These are phyloP conservation scores for Harpagifer antarcticus DNA, from an alignment of 2,797 vertebrate genomes.

Conservation along the genomic window DNA sequence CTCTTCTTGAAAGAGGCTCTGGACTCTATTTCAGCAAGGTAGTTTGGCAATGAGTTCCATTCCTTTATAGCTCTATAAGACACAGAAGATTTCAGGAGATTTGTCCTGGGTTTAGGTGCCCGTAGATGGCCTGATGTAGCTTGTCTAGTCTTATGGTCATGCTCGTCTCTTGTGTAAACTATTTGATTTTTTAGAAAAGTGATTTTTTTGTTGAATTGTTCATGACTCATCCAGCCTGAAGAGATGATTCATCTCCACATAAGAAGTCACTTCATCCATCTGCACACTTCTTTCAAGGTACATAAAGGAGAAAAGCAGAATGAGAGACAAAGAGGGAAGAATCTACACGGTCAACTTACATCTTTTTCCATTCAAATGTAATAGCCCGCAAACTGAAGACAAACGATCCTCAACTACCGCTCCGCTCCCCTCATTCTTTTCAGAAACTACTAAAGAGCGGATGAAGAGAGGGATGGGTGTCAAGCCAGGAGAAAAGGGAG, in stretches of 20 bases:
- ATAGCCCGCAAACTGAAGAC: slow-evolving; percentile 54
- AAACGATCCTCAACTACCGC: slow-evolving; percentile 35
- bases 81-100: no score
- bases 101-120: no score
- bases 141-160: no score
- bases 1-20: no score
- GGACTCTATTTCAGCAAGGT: no score
- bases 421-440: slow-evolving; percentile 40
- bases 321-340: slow-evolving; percentile 42
- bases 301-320: slow-evolving; percentile 22
- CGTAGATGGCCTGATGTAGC: no score
- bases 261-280: background rate
- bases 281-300: slow-evolving; percentile 8
- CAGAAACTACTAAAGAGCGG: slow-evolving; percentile 24
- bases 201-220: background rate
- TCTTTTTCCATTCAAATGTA: slow-evolving; percentile 70
- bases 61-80: no score
- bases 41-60: no score
- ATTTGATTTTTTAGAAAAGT: no score
- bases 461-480: slow-evolving; percentile 17
- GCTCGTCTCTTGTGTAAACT: no score
- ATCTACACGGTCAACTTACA: slow-evolving; percentile 64
- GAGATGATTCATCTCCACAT: background rate
- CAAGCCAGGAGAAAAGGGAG: slow-evolving; percentile 18
- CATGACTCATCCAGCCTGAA: background rate